phyloP scores from a whole-genome alignment of 2,888 invertebrate genomes.

The Miltochrista miniata region DNA sequence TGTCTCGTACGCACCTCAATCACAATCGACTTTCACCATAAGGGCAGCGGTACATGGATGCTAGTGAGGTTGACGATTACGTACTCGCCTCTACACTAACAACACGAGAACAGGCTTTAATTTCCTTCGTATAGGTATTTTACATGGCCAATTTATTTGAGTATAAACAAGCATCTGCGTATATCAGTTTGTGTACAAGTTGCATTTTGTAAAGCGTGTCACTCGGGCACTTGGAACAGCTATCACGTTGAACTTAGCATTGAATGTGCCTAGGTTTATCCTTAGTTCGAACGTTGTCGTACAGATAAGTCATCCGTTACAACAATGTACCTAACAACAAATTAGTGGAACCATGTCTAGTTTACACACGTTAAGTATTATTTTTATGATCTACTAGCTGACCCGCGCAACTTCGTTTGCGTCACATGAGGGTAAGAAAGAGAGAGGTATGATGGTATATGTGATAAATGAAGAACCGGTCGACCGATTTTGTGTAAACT shows the following conservation, averaged over 20 bases:
- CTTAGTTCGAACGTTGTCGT: slow-evolving; percentile 26
- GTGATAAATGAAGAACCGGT: too few relatives aligned
- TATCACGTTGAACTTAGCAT: slow-evolving; percentile 27
- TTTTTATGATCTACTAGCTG: slow-evolving; percentile 5
- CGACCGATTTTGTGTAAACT: too few relatives aligned
- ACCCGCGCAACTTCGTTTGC: too few relatives aligned
- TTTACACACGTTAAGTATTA: slow-evolving; percentile 17
- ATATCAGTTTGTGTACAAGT: slow-evolving; percentile 17
- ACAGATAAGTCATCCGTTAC: slow-evolving; percentile 24
- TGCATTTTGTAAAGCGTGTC: slow-evolving; percentile 33
- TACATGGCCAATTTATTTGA: slow-evolving; percentile 15
- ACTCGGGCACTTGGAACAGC: slow-evolving; percentile 26
- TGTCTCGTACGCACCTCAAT: slow-evolving; percentile 62
- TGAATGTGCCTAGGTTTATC: slow-evolving; percentile 9
- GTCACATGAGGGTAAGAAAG: too few relatives aligned
- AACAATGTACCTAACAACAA: slow-evolving; percentile 24
- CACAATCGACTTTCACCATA: slow-evolving; percentile 76
- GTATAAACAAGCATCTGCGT: neutral
- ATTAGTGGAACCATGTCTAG: slow-evolving; percentile 20
- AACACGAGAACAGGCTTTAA: slow-evolving; percentile 20
- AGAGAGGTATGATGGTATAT: too few relatives aligned
- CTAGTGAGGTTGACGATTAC: slow-evolving; percentile 25
- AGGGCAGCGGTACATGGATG: slow-evolving; percentile 59
- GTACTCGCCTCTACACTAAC: slow-evolving; percentile 11
- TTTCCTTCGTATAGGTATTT: slow-evolving; percentile 13